Evolutionary conservation across 35 echinoderm and acorn worm genomes (phyloP), one percentile per base, ranked within the genome.

Genomic region (Hemicentrotus pulcherrimus): DNA sequence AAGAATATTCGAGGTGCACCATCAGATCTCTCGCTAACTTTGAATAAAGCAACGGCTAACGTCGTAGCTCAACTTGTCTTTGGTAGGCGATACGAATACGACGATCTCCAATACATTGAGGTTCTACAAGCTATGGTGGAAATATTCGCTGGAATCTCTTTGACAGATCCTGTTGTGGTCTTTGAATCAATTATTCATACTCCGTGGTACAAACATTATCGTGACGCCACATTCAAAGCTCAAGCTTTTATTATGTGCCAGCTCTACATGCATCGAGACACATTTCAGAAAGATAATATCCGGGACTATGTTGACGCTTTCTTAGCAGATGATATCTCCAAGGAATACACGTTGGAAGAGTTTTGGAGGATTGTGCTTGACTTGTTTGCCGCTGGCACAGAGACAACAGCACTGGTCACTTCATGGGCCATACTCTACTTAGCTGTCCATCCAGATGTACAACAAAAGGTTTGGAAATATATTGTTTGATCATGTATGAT

Each of bases 31-130:
- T n/a, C 89, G 33, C 31, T 45, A 1, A 32, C 19, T 5, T 9
- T 96, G 6, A 92, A 46, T 16, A 96, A 95, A 47, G 96, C 96
- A 32, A 47, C 94, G 3, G 92, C 96, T 7, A 96, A 96, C 61
- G 86, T 96, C 24, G 47, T 96, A 16, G 92, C 87, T 33, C 89
- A 59, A 32, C 85, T 96, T 6, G 88, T 95, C 30, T 96, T 96
- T 86, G 96, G 96, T 50, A 92, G 92, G 60, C 47, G 96, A 48
- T 96, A 95, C 52, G 94, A 96, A 32, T 96, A 96, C 89, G 14
- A 52, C 85, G 92, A 96, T 59, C 45, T 14, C 1, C 33, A 35
- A 18, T 96, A 91, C 86, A 32, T 7, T 31, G 31, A 88, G 6
- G 41, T 96, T 11, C 16, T 93, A 55, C 32, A 93, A 13, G 45